Evolutionary conservation across 2,888 invertebrate genomes (phyloP), one percentile per base, ranked within the genome.

Genomic region (Beris chalybata): DNA sequence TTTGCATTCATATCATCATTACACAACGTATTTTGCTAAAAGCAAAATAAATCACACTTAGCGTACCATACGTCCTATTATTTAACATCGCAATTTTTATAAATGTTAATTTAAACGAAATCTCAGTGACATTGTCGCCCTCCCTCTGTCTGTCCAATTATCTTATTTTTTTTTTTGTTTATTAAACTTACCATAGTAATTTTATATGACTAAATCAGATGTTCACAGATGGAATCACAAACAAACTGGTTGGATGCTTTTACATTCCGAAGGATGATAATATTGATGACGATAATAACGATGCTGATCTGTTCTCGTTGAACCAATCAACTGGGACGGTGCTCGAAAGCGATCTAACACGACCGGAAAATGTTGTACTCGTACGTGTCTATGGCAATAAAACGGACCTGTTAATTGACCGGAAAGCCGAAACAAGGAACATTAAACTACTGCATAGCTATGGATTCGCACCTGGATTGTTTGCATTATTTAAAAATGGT

Each of bases 181-280:
- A 59, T 57, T n/a, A 15, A 61, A 55, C 4, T 29, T 64, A 65
- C 54, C 64, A 59, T 65, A 66, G 31, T 56, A 68, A 65, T 64
- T 68, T 64, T 43, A 64, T 69, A 67, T 64, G 67, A 70, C 61
- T 71, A 71, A 74, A 75, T 68, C 82, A 97, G 95, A 82, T 89
- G 76, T 95, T 97, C 80, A 95, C 94, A 70, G 93, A 95, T 85
- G 97, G 97, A 53, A 92, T 95, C 70, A 95, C 96, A 56, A 97
- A 97, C 82, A 94, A 92, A 80, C 83, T 97, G 73, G 86, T 96
- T 65, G 93, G 92, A 44, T 92, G 91, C 74, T 86, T 85, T 76
- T 78, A 83, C 70, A 80, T 78, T 58, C 59, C 74, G 43, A 73
- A 73, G 69, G 47, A 70, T 57, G 38, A 38, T 4, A 67, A 69